phyloP scores from a whole-genome alignment of 2,888 invertebrate species.

The Pilophorus perplexus region DNA sequence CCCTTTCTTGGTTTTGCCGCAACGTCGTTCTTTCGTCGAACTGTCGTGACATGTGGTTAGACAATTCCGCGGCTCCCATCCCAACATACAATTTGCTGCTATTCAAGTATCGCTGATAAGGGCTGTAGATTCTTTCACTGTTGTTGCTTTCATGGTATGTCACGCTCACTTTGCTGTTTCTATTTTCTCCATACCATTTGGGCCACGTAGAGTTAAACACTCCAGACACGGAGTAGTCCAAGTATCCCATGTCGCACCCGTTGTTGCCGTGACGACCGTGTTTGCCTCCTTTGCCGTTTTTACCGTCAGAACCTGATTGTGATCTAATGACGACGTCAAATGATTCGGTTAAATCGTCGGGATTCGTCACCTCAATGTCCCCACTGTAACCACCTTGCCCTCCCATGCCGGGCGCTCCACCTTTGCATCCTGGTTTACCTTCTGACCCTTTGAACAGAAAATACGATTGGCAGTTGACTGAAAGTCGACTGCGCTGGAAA shows the following conservation, averaged over 20 bases:
- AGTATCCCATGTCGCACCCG: slow-evolving; percentile 47
- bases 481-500: slow-evolving; percentile 18
- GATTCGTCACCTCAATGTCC: slow-evolving; percentile 41
- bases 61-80: too few species aligned
- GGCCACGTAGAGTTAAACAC: neutral
- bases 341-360: neutral
- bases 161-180: neutral
- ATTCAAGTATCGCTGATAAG: neutral
- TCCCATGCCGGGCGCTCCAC: slow-evolving; percentile 46
- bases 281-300: slow-evolving; percentile 43
- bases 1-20: neutral
- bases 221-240: slow-evolving; percentile 18
- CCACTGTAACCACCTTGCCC: slow-evolving; percentile 48
- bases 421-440: slow-evolving; percentile 44
- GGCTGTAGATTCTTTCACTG: neutral
- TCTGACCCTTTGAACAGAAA: slow-evolving; percentile 44
- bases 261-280: slow-evolving; percentile 47
- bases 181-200: neutral
- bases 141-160: neutral
- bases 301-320: slow-evolving; percentile 44
- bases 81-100: neutral
- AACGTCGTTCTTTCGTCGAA: neutral
- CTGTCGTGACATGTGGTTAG: too few species aligned
- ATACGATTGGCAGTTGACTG: slow-evolving; percentile 36
- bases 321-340: neutral